Base-by-base conservation (phyloP, 1,140 invertebrate species). In the Apis laboriosa region DNA sequence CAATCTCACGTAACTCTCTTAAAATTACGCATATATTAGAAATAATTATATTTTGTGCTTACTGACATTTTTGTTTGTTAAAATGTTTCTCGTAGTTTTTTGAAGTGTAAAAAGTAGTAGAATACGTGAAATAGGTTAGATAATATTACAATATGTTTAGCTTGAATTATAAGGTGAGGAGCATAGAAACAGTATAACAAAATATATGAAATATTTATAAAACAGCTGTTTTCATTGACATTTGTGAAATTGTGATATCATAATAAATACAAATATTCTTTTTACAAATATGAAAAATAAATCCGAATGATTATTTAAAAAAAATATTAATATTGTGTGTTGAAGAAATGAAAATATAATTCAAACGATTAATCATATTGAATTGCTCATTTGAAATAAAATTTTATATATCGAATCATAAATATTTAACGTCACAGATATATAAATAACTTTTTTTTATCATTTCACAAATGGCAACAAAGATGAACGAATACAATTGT, bases 131-230 rank as follows among this genome's bases (percentile, higher is more conserved):
- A 24, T 84, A 77, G 81, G 70, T 84, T 68, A 79, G 80, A 89
- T 64, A 83, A 83, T 74, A 68, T 77, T 89, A 80, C 84, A 81
- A 74, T 88, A 84, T 58, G 76, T 68, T 83, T 83, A 84, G 64
- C 78, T 87, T 89, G 82, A 88, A 85, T 83, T 80, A 85, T 88
- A 84, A 88, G 80, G 84, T 86, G 78, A 89, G 91, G 92, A 93
- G 92, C 91, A 92, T 94, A 94, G 91, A 93, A 93, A 94, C 83
- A 93, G 92, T 94, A 93, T 93, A 94, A 94, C 92, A 94, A 94
- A 94, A 94, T 93, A 94, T 94, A 93, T 93, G 88, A 94, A 93
- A 91, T 92, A 93, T 92, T 93, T 93, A 93, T 92, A 92, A 93
- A 92, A 92, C 89, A 92, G 89, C 84, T 79, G 75, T 80, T 83